Evolutionary conservation across 2,888 invertebrate species (phyloP).

Genomic region (Penaeus monodon): DNA sequence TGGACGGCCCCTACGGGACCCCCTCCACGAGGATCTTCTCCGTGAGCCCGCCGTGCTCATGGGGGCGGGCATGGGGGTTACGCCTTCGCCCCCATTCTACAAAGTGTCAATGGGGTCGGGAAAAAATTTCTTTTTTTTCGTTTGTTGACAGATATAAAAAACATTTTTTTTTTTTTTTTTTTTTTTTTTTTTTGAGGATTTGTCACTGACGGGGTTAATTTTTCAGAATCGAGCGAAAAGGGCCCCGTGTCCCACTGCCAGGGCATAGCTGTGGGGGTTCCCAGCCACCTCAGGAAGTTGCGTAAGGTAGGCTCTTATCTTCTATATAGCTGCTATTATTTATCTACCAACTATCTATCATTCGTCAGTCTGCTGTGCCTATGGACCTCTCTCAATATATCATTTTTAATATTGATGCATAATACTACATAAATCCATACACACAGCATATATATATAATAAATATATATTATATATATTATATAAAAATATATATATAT

Average conservation of each 20-base stretch:
- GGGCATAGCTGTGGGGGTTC: conserved; percentile 73
- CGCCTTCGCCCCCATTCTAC: conserved; percentile 66
- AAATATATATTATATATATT: no score
- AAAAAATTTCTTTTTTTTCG: neutral
- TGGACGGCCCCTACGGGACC: conserved; percentile 72
- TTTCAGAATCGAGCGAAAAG: conserved; percentile 63
- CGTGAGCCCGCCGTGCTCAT: conserved; percentile 68
- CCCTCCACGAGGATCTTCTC: conserved; percentile 71
- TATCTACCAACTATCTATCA: no score
- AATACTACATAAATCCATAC: no score
- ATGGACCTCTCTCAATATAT: no score
- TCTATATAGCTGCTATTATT: no score
- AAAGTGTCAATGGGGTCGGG: conserved; percentile 64
- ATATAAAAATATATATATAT: no score
- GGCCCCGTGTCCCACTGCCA: conserved; percentile 64
- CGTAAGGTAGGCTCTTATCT: conserved; percentile 78
- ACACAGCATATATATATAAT: no score
- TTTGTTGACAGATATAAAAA: neutral
- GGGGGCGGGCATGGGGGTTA: conserved; percentile 66
- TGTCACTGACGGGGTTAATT: neutral
- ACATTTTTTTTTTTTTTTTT: neutral
- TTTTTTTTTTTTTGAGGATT: neutral
- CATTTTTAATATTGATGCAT: no score
- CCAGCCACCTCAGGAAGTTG: conserved; percentile 87
- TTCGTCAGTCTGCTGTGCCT: no score